Percentiles rank a stretch among this genome's conserved stretches.
These are phyloP conservation scores for Lytechinus variegatus DNA, from an alignment of 35 echinoderm and acorn worm species.

Conservation along the genomic window DNA sequence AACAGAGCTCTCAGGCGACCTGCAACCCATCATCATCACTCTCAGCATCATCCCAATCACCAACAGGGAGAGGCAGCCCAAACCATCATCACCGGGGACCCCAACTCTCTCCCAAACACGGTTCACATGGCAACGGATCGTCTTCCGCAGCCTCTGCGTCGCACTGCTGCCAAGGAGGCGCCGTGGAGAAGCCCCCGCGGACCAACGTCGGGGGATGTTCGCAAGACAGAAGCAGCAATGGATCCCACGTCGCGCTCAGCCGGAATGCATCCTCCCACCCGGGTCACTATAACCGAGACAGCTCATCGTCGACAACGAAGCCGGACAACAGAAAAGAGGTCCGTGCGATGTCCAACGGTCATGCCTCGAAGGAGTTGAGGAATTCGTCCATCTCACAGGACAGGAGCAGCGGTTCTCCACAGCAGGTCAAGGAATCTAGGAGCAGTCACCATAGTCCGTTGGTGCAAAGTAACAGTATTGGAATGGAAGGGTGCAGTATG, in stretches of 20 bases:
- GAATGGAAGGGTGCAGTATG: background rate
- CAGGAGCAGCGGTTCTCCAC: background rate
- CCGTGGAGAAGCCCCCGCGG: constrained; percentile 31
- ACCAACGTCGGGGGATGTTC: background rate
- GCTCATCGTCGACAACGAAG: background rate
- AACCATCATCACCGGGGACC: constrained; percentile 12
- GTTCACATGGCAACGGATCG: constrained; percentile 6
- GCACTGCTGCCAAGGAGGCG: background rate
- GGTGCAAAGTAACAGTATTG: constrained; percentile 43
- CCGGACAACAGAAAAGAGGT: background rate
- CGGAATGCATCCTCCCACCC: constrained; percentile 31
- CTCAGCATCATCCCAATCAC: background rate
- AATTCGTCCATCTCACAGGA: constrained; percentile 35
- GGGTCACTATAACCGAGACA: constrained; percentile 41
- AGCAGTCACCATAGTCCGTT: constrained; percentile 30
- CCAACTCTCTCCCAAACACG: constrained; percentile 23
- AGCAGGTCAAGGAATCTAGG: constrained; percentile 20
- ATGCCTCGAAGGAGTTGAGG: constrained; percentile 25
- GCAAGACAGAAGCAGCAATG: background rate
- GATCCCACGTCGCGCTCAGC: background rate
- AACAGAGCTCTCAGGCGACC: constrained; percentile 2
- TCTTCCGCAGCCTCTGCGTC: background rate
- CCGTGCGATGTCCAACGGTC: background rate
- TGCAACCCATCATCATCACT: constrained; percentile 14
- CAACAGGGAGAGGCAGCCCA: constrained; percentile 33